These are phyloP conservation scores for Chrysocyon brachyurus DNA, from an alignment of 2,797 vertebrate species.

Conservation along the genomic window DNA sequence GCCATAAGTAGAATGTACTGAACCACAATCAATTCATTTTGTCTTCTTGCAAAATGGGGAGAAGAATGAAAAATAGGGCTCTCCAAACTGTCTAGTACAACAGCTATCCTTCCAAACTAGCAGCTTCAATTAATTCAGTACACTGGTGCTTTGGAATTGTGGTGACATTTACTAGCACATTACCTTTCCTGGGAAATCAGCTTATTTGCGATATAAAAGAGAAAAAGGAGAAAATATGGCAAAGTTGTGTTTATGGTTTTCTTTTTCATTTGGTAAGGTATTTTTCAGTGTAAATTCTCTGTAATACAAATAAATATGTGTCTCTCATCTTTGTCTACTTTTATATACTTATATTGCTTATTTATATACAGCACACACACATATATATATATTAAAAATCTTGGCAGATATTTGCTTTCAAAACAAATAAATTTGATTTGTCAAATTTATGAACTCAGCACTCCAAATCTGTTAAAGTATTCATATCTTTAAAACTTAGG, in stretches of 20 bases:
- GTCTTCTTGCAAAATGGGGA: slow-evolving; percentile 48
- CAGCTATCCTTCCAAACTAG: slow-evolving; percentile 45
- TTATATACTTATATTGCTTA: not conserved
- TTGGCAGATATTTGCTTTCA: slow-evolving; percentile 77
- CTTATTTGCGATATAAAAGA: not conserved
- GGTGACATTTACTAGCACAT: slow-evolving; percentile 65
- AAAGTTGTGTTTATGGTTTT: not conserved
- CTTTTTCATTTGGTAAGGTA: slow-evolving; percentile 55
- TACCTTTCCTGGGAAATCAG: slow-evolving; percentile 50
- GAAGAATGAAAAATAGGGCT: slow-evolving; percentile 49
- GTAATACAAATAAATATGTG: slow-evolving; percentile 4
- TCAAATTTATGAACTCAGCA: slow-evolving; percentile 63
- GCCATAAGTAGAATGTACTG: not conserved
- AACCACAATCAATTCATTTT: slow-evolving; percentile 52
- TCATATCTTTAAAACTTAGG: slow-evolving; percentile 64
- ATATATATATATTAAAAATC: slow-evolving; percentile 64
- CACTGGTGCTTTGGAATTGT: slow-evolving; percentile 9
- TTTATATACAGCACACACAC: slow-evolving; percentile 44
- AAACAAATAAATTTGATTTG: slow-evolving; percentile 47
- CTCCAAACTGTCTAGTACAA: slow-evolving; percentile 69
- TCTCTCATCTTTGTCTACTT: slow-evolving; percentile 32
- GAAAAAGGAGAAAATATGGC: not conserved
- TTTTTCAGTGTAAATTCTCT: slow-evolving; percentile 17
- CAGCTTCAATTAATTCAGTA: slow-evolving; percentile 72
- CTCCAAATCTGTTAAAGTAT: slow-evolving; percentile 22